Percentiles rank a stretch among this genome's conserved stretches.
Evolutionary conservation across 2,113 vertebrate genomes (phyloP).

Genomic region (Muntiacus reevesi): DNA sequence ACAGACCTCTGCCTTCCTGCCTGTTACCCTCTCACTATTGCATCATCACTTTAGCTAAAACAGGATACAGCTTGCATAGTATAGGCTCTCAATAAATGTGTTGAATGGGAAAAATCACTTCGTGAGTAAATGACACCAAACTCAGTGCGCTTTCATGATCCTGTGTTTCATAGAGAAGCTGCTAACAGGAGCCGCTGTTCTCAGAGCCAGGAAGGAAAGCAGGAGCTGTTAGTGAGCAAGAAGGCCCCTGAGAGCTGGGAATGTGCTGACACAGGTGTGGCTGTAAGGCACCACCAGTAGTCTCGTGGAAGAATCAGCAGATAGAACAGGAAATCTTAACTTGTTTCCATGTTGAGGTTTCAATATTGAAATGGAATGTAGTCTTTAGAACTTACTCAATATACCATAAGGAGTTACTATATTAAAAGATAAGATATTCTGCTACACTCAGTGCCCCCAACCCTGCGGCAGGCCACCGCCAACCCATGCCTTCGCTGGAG

Average conservation of each 20-base stretch:
- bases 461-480: background rate
- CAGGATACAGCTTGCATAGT: background rate
- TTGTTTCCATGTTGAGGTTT: background rate
- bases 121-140: background rate
- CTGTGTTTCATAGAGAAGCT: background rate
- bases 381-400: background rate
- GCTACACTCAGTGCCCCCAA: background rate
- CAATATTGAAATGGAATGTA: background rate
- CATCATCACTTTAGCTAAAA: background rate
- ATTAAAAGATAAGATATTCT: background rate
- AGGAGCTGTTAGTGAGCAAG: background rate
- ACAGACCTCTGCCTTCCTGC: background rate
- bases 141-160: background rate
- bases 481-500: background rate
- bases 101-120: background rate
- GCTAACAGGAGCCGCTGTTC: background rate
- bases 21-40: background rate
- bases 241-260: background rate
- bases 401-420: background rate
- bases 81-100: background rate
- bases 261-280: too few relatives aligned
- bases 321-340: background rate
- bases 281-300: background rate
- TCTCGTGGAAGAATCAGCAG: background rate
- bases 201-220: background rate